Evolutionary conservation across 2,888 invertebrate genomes (phyloP).

Genomic region (Thera britannica): DNA sequence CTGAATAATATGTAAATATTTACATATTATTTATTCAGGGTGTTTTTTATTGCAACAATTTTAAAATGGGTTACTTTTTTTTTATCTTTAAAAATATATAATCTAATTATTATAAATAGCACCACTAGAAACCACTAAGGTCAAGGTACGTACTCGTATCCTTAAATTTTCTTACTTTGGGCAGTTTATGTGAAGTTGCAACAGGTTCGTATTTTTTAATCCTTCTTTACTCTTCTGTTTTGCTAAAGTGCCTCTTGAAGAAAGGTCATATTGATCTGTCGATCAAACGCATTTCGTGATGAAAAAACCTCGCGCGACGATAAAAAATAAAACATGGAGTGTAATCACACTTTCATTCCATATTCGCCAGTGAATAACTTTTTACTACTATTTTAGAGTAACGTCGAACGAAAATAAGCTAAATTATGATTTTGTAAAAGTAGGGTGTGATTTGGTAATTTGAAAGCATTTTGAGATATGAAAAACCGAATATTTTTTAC

Average conservation of each 20-base stretch:
- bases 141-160: too few relatives aligned
- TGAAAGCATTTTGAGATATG: too few relatives aligned
- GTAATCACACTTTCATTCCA: constrained; percentile 29
- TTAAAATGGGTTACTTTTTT: too few relatives aligned
- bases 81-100: too few relatives aligned
- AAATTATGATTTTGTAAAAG: constrained; percentile 8
- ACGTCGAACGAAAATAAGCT: constrained; percentile 7
- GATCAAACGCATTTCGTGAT: constrained; percentile 71
- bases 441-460: too few relatives aligned
- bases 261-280: constrained; percentile 62
- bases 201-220: constrained; percentile 21
- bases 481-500: not conserved
- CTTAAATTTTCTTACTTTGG: too few relatives aligned
- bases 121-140: too few relatives aligned
- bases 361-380: constrained; percentile 23
- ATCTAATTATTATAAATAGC: too few relatives aligned
- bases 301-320: constrained; percentile 48
- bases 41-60: too few relatives aligned
- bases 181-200: too few relatives aligned
- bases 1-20: too few relatives aligned
- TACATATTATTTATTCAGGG: too few relatives aligned
- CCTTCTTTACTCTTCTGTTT: constrained; percentile 62
- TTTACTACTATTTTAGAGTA: constrained; percentile 20
- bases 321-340: constrained; percentile 26
- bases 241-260: constrained; percentile 71